Evolutionary conservation across 2,888 invertebrate genomes (phyloP).

Genomic region (Cerceris rybyensis): DNA sequence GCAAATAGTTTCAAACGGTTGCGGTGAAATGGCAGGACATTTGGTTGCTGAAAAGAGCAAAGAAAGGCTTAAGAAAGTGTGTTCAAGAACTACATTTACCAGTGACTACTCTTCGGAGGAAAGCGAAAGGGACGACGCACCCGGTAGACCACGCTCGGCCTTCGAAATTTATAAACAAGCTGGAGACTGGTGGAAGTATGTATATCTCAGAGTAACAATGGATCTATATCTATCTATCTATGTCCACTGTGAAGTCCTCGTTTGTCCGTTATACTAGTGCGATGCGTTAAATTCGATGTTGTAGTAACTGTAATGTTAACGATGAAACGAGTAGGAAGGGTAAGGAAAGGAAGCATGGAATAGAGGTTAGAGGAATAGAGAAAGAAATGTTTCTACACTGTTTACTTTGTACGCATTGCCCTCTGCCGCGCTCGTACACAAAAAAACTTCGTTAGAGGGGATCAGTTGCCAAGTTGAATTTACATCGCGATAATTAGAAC

Average conservation of each 20-base stretch:
- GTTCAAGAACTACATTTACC: constrained; percentile 68
- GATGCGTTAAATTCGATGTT: neutral
- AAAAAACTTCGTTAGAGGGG: neutral
- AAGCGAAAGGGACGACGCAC: constrained; percentile 82
- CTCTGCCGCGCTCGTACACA: neutral
- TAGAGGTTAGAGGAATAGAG: neutral
- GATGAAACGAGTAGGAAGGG: neutral
- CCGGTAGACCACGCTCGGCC: constrained; percentile 85
- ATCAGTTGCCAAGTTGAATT: neutral
- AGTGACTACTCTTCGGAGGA: constrained; percentile 87
- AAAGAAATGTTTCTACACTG: neutral
- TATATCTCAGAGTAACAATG: constrained; percentile 62
- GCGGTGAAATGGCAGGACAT: constrained; percentile 72
- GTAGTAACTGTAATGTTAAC: neutral
- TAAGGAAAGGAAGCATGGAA: neutral
- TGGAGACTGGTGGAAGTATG: constrained; percentile 94
- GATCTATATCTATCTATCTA: neutral
- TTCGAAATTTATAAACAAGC: constrained; percentile 89
- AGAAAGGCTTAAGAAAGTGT: constrained; percentile 81
- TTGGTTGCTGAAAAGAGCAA: constrained; percentile 64
- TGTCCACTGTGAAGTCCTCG: neutral
- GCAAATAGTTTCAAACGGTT: constrained; percentile 74
- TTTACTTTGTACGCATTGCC: neutral
- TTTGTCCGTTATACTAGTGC: neutral
- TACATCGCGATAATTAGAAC: neutral